phyloP scores from a whole-genome alignment of 2,888 invertebrate species.

The Cephus rjabovi region DNA sequence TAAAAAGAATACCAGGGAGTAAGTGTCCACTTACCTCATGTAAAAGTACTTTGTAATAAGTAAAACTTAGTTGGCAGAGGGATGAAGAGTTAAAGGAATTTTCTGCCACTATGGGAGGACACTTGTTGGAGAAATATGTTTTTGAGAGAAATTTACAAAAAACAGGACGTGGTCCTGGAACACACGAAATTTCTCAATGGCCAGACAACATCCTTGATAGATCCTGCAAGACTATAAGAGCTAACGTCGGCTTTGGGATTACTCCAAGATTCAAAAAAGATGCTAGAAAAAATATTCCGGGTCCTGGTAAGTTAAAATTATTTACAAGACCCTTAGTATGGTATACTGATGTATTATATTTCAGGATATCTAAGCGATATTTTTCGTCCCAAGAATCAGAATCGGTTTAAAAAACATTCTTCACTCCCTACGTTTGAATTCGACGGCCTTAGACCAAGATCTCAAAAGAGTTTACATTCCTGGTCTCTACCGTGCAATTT shows the following conservation, averaged over 20 bases:
- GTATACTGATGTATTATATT: neutral
- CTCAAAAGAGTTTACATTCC: conserved; percentile 2
- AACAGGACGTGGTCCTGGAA: conserved; percentile 33
- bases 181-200: conserved; percentile 36
- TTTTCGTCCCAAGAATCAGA: conserved; percentile 35
- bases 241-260: conserved; percentile 31
- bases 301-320: conserved; percentile 16
- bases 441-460: conserved; percentile 35
- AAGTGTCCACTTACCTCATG: neutral
- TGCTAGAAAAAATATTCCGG: conserved; percentile 27
- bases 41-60: neutral
- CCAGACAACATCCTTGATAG: conserved; percentile 28
- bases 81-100: conserved; percentile 31
- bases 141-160: conserved; percentile 9
- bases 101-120: conserved; percentile 25
- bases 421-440: conserved; percentile 34
- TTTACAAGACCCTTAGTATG: neutral
- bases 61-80: conserved; percentile 33
- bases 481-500: conserved; percentile 34
- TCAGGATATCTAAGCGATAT: conserved; percentile 38
- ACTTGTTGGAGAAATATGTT: conserved; percentile 2
- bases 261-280: conserved; percentile 20
- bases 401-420: conserved; percentile 25
- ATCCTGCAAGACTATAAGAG: conserved; percentile 12
- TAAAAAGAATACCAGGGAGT: conserved; percentile 18